Base-by-base conservation (phyloP, 2,797 vertebrate genomes). In the Semotilus atromaculatus region DNA sequence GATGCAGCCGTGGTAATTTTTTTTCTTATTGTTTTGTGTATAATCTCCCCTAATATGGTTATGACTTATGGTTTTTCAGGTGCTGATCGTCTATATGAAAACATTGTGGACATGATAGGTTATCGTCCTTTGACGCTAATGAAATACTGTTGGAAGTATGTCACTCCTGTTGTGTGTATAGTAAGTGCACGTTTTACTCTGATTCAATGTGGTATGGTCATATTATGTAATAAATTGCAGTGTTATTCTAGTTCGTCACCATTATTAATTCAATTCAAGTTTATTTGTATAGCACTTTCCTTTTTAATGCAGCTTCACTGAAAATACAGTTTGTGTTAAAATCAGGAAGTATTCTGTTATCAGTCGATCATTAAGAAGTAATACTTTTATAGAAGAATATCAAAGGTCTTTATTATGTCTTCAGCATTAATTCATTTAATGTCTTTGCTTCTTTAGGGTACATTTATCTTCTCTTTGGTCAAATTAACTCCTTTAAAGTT, bases 71-170 rank as follows among this genome's bases (percentile, higher is more conserved):
- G 40, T 38, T 45, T 74, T n/a, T 21, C 81, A 96, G 96, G 95
- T 79, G 92, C 89, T 77, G 92, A 95, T 80, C 93, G 90, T 51
- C 92, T 95, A 80, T 95, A 94, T 88, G 91, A 91, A 36, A 95
- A 93, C 88, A 90, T 96, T 2, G 92, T 93, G 68, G 94, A 95
- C 89, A 96, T 96, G 96, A 95, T 95, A 48, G 95, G 96, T 68
- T 95, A 96, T 90, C 92, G 66, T 76, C 96, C 96, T 40, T 74
- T 89, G 0, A 43, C 92, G 11, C 5, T 94, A 43, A 94, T 95
- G 16, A 95, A 95, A 75, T 92, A 95, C 85, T 94, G 93, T 86
- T 91, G 95, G 89, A 95, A 95, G 89, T 96, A 94, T 78, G 48
- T 94, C 76, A 96, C 95, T 82, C 95, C 95, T 86, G 53, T 94